These are phyloP conservation scores for Rhadinocentrus ornatus DNA, from an alignment of 2,797 vertebrate species.

Conservation along the genomic window DNA sequence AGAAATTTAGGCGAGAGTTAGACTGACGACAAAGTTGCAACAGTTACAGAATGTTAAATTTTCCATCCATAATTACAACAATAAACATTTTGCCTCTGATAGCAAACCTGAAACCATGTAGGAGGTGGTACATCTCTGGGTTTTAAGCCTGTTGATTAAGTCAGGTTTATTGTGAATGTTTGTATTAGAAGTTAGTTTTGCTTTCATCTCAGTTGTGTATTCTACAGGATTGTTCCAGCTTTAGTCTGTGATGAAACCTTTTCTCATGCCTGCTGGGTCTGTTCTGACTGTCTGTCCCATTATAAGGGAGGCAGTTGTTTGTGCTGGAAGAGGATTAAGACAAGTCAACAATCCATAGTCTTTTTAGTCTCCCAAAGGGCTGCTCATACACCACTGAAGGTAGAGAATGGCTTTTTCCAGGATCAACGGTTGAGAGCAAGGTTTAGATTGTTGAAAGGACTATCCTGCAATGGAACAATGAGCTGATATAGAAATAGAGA, in stretches of 20 bases:
- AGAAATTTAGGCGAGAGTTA: slow-evolving; percentile 13
- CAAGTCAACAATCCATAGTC: slow-evolving; percentile 76
- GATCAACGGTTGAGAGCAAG: slow-evolving; percentile 56
- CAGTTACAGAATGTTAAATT: slow-evolving; percentile 28
- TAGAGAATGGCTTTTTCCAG: slow-evolving; percentile 64
- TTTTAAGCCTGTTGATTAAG: slow-evolving; percentile 23
- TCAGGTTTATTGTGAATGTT: slow-evolving; percentile 31
- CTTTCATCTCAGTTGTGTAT: slow-evolving; percentile 20
- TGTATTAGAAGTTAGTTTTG: slow-evolving; percentile 24
- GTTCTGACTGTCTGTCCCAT: slow-evolving; percentile 59
- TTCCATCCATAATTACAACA: not conserved
- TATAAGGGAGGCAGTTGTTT: slow-evolving; percentile 65
- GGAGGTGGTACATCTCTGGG: slow-evolving; percentile 18
- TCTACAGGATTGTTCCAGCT: slow-evolving; percentile 30
- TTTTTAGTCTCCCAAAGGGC: slow-evolving; percentile 68
- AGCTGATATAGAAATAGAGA: slow-evolving; percentile 59
- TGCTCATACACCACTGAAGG: slow-evolving; percentile 64
- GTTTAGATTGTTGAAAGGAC: slow-evolving; percentile 68
- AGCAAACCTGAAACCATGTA: slow-evolving; percentile 11
- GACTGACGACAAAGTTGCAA: slow-evolving; percentile 42
- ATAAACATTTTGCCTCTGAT: slow-evolving; percentile 25
- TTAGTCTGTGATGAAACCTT: slow-evolving; percentile 46
- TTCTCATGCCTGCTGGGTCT: slow-evolving; percentile 48
- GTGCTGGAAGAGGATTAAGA: slow-evolving; percentile 74
- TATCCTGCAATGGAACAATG: slow-evolving; percentile 58